Evolutionary conservation across 2,113 vertebrate species (phyloP).

Genomic region (Procavia capensis): DNA sequence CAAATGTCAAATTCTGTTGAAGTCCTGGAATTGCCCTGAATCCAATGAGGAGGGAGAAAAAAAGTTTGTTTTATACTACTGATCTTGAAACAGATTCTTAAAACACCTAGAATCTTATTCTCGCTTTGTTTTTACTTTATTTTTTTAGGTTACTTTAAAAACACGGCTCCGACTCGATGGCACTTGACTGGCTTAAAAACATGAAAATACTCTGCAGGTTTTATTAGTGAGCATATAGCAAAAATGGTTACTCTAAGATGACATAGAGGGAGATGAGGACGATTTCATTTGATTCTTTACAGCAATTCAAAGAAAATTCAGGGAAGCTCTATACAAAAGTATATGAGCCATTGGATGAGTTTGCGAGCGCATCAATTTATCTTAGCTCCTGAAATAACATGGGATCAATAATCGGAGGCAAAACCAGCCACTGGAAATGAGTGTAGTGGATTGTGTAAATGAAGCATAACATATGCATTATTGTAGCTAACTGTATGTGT

Average conservation of each 20-base stretch:
- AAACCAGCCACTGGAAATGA: constrained; percentile 76
- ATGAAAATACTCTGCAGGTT: background rate
- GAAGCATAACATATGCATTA: constrained; percentile 78
- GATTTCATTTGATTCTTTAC: background rate
- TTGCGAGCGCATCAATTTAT: constrained; percentile 76
- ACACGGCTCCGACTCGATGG: too few relatives aligned
- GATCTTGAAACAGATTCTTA: background rate
- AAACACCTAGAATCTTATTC: background rate
- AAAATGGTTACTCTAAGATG: background rate
- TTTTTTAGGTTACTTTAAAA: background rate
- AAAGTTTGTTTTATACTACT: background rate
- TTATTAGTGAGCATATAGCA: background rate
- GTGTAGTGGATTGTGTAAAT: constrained; percentile 80
- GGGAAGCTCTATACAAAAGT: background rate
- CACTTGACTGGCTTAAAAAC: too few relatives aligned
- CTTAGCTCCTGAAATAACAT: constrained; percentile 75
- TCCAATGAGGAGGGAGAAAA: background rate
- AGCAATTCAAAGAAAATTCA: constrained; percentile 16
- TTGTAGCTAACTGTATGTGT: constrained; percentile 77
- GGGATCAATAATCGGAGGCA: constrained; percentile 77
- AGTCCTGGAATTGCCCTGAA: background rate
- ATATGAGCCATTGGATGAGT: background rate
- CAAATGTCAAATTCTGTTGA: background rate
- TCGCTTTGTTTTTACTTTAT: background rate
- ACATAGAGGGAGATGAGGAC: background rate